Evolutionary conservation across 37 sponge, comb jelly and placozoan species (phyloP).

Genomic region (Aplysina aerophoba): DNA sequence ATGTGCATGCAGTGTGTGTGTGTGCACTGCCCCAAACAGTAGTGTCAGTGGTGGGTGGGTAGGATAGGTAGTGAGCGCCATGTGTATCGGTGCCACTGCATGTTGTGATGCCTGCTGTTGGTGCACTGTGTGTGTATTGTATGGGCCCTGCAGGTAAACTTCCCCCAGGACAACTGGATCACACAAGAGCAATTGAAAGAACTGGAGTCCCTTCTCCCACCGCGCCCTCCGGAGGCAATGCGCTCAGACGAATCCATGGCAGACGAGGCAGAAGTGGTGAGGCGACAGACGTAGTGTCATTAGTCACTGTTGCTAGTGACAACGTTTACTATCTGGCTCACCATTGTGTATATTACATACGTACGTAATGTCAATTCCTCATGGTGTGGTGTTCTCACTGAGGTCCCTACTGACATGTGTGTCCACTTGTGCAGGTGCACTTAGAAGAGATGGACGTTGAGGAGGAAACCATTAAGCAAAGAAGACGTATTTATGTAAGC

Average conservation of each 20-base stretch:
- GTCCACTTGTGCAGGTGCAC: conserved; percentile 47
- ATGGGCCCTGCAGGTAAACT: conserved; percentile 66
- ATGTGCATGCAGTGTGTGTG: no score
- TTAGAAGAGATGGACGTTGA: conserved; percentile 66
- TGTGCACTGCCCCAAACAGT: no score
- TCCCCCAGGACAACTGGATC: conserved; percentile 74
- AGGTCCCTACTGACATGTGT: not conserved
- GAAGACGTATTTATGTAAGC: conserved; percentile 55
- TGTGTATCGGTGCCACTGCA: no score
- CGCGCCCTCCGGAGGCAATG: conserved; percentile 40
- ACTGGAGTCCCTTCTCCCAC: conserved; percentile 70
- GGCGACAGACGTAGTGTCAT: not conserved
- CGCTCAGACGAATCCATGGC: conserved; percentile 24
- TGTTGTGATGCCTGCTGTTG: no score
- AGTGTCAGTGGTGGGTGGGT: no score
- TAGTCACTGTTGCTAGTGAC: not conserved
- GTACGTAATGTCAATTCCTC: no score
- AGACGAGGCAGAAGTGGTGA: conserved; percentile 37
- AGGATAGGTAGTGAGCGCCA: no score
- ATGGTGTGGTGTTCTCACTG: no score
- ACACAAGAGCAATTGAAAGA: conserved; percentile 44
- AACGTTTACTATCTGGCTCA: not conserved
- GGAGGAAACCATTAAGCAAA: conserved; percentile 33
- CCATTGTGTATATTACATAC: no score
- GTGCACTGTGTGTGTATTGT: not conserved